Percentiles rank a stretch among this genome's conserved stretches.
These are phyloP conservation scores for Anneissia japonica DNA, from an alignment of 35 echinoderm and acorn worm species.

Conservation along the genomic window DNA sequence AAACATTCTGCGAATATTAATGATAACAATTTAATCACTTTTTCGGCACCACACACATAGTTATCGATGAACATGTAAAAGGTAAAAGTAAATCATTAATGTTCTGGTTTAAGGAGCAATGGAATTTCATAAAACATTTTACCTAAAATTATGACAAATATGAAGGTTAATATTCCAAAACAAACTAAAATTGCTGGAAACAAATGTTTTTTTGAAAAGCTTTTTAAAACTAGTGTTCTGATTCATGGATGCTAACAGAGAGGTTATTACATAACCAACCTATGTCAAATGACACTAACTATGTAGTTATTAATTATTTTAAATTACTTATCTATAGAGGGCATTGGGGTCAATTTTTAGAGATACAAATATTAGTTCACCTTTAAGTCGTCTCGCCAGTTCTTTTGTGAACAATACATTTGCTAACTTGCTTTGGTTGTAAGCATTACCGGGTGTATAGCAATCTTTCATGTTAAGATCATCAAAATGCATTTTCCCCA, in stretches of 20 bases:
- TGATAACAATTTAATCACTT: neutral
- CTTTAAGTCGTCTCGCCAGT: constrained; percentile 48
- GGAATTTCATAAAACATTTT: no score
- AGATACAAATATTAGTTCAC: neutral
- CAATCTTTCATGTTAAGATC: constrained; percentile 34
- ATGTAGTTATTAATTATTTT: neutral
- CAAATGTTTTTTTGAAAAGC: neutral
- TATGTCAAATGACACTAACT: neutral
- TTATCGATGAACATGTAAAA: neutral
- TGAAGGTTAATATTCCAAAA: no score
- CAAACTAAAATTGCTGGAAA: neutral
- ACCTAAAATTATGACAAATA: no score
- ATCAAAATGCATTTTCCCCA: constrained; percentile 33
- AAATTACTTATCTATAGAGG: constrained; percentile 1
- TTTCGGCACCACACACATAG: neutral
- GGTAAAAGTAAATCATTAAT: no score
- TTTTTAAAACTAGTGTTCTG: neutral
- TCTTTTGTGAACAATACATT: constrained; percentile 55
- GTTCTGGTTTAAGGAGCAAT: no score
- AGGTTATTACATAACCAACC: neutral
- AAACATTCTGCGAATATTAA: neutral
- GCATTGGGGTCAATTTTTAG: neutral
- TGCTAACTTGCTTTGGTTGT: constrained; percentile 65
- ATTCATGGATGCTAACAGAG: neutral
- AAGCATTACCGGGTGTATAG: constrained; percentile 37